Evolutionary conservation across 1,140 invertebrate species (phyloP), one percentile per base, ranked within the genome.

Genomic region (Bombus consobrinus): DNA sequence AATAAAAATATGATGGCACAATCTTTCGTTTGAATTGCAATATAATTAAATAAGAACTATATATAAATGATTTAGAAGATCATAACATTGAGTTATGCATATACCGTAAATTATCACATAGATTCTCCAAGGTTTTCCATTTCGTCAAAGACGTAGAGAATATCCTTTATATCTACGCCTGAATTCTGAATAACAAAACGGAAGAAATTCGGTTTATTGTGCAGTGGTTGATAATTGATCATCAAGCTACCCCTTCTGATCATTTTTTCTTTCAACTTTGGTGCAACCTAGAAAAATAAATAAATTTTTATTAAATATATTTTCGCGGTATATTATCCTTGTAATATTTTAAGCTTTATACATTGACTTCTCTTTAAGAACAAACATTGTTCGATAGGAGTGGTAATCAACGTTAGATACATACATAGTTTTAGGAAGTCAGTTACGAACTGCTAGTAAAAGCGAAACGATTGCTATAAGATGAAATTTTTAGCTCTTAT

Each of bases 191-290:
- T 95, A 18, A 97, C 97, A 90, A 98, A 96, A 72, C 97, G 95
- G 92, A 98, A 97, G 93, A 98, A 98, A 92, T 98, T 96, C 9
- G 95, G 95, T 83, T 96, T 92, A 25, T 95, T 92, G 89, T 95
- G 95, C 32, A 97, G 89, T 1, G 97, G 97, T 92, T 97, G 97
- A 92, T 98, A 98, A 28, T 95, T 95, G 37, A 98, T 95, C 97
- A 98, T 97, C 62, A 97, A 94, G 8, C 95, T 96, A 34, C 97
- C 97, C 43, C 96, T 94, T 85, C 96, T 94, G 80, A 97, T 96
- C 96, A 98, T 97, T 77, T 94, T 93, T 69, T 96, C 96, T 92
- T 98, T 98, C 39, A 98, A 95, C 83, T 95, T 95, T 12, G 97
- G 97, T 0, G 97, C 97, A 39, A 98, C 96, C 97, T 97, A 22